phyloP scores from a whole-genome alignment of 37 sponge, comb jelly and placozoan genomes.

The Ephydatia muelleri region DNA sequence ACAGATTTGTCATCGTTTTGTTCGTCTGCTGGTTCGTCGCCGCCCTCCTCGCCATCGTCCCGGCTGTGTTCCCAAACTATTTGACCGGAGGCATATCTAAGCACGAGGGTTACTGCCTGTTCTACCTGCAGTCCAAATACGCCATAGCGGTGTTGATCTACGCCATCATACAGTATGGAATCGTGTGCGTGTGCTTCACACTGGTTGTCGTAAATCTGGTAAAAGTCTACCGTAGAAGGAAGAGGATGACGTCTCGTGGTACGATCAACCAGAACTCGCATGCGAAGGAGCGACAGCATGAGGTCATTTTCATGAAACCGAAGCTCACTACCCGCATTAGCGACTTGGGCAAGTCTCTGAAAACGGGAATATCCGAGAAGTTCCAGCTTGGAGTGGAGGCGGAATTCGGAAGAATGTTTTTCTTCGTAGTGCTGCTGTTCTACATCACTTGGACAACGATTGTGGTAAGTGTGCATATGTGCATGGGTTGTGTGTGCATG shows the following conservation, averaged over 20 bases:
- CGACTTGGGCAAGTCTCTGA: slow-evolving; percentile 53
- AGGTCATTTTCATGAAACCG: slow-evolving; percentile 45
- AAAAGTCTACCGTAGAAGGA: slow-evolving; percentile 41
- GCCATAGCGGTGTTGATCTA: slow-evolving; percentile 56
- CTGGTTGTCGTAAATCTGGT: slow-evolving; percentile 20
- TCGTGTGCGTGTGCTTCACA: slow-evolving; percentile 62
- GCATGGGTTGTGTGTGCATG: neutral
- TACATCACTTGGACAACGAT: slow-evolving; percentile 75
- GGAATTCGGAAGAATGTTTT: slow-evolving; percentile 81
- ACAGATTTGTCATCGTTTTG: slow-evolving; percentile 23
- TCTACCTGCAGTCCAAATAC: slow-evolving; percentile 49
- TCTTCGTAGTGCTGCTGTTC: slow-evolving; percentile 61
- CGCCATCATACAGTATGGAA: slow-evolving; percentile 53
- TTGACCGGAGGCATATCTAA: neutral
- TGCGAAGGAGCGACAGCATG: neutral
- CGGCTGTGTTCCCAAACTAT: slow-evolving; percentile 29
- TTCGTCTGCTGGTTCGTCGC: slow-evolving; percentile 26
- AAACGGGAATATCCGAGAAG: slow-evolving; percentile 60
- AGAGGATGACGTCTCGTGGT: slow-evolving; percentile 44
- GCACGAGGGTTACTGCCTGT: slow-evolving; percentile 61
- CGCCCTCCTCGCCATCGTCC: slow-evolving; percentile 42
- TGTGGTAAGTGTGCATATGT: slow-evolving; percentile 52
- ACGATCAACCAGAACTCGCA: slow-evolving; percentile 25
- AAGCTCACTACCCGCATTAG: slow-evolving; percentile 48
- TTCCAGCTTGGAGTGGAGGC: slow-evolving; percentile 77